A percentile compares a stretch with the other conserved stretches of the same genome.
These are phyloP conservation scores for Plecotus auritus DNA, from an alignment of 2,113 vertebrate species.

Conservation along the genomic window DNA sequence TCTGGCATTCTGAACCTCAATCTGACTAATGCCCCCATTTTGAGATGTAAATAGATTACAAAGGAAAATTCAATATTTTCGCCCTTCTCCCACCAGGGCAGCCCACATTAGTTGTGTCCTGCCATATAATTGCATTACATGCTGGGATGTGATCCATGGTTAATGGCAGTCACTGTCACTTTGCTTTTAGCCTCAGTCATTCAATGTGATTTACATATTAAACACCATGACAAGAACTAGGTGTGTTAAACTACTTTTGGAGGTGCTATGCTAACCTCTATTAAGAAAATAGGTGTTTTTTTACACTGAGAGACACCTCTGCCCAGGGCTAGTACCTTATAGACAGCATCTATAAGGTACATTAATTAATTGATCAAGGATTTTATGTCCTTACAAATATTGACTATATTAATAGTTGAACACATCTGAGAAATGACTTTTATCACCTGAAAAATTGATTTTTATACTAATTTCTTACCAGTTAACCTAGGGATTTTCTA, in stretches of 20 bases:
- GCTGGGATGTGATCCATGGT: conserved; percentile 83
- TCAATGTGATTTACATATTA: conserved; percentile 79
- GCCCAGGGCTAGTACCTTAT: not conserved
- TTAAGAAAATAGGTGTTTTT: conserved; percentile 6
- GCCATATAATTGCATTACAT: conserved; percentile 85
- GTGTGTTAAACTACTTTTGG: conserved; percentile 56
- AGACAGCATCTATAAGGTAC: not conserved
- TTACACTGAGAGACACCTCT: conserved; percentile 24
- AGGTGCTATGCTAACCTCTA: conserved; percentile 19
- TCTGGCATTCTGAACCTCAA: conserved; percentile 79
- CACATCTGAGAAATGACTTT: not conserved
- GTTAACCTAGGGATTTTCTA: not conserved
- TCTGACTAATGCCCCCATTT: conserved; percentile 85
- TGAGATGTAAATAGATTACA: conserved; percentile 86
- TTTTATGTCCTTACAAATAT: conserved; percentile 12
- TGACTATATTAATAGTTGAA: not conserved
- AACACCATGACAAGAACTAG: conserved; percentile 54
- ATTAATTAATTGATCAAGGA: conserved; percentile 49
- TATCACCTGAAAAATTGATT: not conserved
- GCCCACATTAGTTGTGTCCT: conserved; percentile 82
- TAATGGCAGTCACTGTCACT: conserved; percentile 84
- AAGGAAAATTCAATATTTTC: conserved; percentile 87
- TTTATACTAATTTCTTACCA: not conserved
- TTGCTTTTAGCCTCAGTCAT: conserved; percentile 77
- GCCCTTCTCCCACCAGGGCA: conserved; percentile 82